These are phyloP conservation scores for Torymus auratus DNA, from an alignment of 2,888 invertebrate genomes.

Conservation along the genomic window DNA sequence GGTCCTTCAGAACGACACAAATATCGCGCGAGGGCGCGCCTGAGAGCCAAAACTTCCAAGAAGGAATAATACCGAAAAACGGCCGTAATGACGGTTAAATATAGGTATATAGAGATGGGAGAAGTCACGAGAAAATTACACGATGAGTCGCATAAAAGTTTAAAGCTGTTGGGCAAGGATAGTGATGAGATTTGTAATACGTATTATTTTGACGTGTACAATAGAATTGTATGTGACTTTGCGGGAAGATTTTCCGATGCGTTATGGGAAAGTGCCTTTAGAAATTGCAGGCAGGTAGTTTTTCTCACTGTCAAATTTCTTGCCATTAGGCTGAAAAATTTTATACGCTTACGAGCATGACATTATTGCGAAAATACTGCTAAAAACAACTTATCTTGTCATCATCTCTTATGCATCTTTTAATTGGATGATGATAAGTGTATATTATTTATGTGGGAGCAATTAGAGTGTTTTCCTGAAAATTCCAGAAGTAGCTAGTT, in stretches of 20 bases:
- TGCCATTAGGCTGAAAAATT: too few species aligned
- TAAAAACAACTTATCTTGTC: too few species aligned
- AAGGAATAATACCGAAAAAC: constrained; percentile 12
- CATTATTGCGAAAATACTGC: too few species aligned
- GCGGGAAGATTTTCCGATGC: neutral
- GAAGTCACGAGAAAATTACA: constrained; percentile 29
- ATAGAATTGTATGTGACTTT: constrained; percentile 21
- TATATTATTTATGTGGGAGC: too few species aligned
- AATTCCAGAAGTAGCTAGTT: too few species aligned
- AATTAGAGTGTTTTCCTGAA: too few species aligned
- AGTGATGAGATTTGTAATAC: constrained; percentile 10
- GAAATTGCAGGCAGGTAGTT: neutral
- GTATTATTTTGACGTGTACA: constrained; percentile 13
- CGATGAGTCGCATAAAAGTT: constrained; percentile 36
- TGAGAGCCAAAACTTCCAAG: constrained; percentile 29
- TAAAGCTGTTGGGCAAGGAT: constrained; percentile 29
- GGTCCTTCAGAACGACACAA: constrained; percentile 35
- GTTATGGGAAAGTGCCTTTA: constrained; percentile 5
- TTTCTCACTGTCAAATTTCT: too few species aligned
- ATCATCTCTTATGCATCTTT: too few species aligned
- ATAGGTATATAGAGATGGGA: constrained; percentile 1
- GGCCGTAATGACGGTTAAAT: constrained; percentile 21
- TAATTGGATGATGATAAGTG: too few species aligned
- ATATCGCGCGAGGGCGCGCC: constrained; percentile 28
- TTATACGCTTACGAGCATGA: too few species aligned